Percentiles rank a stretch among this genome's conserved stretches.
phyloP scores from a whole-genome alignment of 2,797 vertebrate genomes.

The Syngnathus rostellatus region DNA sequence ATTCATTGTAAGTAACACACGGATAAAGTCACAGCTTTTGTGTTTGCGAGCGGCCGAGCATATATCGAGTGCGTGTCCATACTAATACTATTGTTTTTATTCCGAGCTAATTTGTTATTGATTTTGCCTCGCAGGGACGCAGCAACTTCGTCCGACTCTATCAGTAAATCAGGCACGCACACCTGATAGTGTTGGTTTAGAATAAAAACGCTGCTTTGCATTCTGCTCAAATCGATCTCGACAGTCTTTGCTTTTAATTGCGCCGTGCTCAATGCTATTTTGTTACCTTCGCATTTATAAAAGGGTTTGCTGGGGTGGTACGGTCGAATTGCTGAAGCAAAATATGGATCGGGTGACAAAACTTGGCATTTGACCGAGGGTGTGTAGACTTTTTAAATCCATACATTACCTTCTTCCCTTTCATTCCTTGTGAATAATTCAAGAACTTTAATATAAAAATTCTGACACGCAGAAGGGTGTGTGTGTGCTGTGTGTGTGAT shows the following conservation, averaged over 20 bases:
- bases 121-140: not conserved
- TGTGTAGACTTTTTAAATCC: no score
- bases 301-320: not conserved
- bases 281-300: not conserved
- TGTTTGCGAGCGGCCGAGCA: not conserved
- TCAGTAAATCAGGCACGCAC: not conserved
- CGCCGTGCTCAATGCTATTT: not conserved
- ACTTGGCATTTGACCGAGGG: no score
- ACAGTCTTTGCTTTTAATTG: not conserved
- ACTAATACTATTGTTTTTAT: slow-evolving; percentile 5
- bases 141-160: not conserved
- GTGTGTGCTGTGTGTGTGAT: not conserved
- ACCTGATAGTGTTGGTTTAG: not conserved
- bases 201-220: not conserved
- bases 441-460: not conserved
- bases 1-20: not conserved
- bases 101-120: slow-evolving; percentile 1
- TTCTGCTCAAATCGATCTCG: not conserved
- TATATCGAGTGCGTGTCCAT: not conserved
- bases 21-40: not conserved
- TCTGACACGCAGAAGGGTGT: not conserved
- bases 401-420: no score
- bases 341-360: no score
- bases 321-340: not conserved
- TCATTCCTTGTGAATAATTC: not conserved